phyloP scores from a whole-genome alignment of 2,113 vertebrate genomes.

The Proteles cristata region DNA sequence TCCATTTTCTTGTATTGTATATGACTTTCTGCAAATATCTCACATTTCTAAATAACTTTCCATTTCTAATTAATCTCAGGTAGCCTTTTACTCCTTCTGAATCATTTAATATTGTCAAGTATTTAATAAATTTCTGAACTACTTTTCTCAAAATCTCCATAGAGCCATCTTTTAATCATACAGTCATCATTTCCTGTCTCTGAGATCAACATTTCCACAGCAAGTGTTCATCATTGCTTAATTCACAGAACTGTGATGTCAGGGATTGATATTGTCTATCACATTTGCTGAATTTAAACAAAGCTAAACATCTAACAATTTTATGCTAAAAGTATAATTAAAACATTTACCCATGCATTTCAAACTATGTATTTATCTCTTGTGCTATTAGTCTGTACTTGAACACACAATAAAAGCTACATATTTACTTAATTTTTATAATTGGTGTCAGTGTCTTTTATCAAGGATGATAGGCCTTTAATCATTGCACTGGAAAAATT shows the following conservation, averaged over 20 bases:
- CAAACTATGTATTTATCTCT: neutral
- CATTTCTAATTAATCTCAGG: neutral
- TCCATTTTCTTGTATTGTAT: neutral
- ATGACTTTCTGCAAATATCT: neutral
- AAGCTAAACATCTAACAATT: neutral
- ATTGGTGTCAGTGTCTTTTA: neutral
- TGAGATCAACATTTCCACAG: conserved; percentile 31
- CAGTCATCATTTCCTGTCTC: neutral
- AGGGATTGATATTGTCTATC: neutral
- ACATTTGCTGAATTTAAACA: neutral
- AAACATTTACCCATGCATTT: neutral
- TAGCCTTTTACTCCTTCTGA: neutral
- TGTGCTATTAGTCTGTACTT: neutral
- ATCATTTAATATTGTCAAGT: neutral
- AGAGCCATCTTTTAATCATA: neutral
- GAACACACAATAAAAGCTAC: neutral
- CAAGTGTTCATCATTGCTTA: neutral
- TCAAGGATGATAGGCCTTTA: neutral
- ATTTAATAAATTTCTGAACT: neutral
- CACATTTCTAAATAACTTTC: neutral
- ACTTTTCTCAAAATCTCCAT: neutral
- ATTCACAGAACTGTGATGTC: neutral
- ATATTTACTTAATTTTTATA: conserved; percentile 9
- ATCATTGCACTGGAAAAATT: neutral
- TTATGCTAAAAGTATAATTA: neutral